Conservation (phyloP, 1,140 invertebrate species). For the Monochamus saltuarius region DNA sequence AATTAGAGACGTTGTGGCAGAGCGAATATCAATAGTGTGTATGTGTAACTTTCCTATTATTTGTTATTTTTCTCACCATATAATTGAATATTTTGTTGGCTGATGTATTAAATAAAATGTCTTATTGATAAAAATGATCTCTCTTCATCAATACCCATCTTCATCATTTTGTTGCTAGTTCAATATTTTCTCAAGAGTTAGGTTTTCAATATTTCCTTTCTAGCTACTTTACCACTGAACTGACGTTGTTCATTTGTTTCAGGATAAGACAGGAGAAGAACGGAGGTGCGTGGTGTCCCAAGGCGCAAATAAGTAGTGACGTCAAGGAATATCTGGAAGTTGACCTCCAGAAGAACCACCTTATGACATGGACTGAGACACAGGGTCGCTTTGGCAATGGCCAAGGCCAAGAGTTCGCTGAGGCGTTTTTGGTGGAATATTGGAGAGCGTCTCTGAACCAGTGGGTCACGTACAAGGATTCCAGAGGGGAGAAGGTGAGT, state of each 20-base stretch:
- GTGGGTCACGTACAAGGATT: slow-evolving; percentile 80
- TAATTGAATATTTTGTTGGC: no score
- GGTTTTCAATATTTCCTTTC: no score
- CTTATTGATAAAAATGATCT: no score
- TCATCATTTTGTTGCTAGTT: no score
- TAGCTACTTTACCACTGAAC: no score
- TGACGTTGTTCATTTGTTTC: slow-evolving; percentile 46
- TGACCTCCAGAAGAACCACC: slow-evolving; percentile 72
- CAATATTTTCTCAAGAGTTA: no score
- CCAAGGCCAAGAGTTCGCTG: slow-evolving; percentile 86
- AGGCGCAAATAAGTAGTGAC: slow-evolving; percentile 69
- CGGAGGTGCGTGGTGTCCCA: slow-evolving; percentile 93
- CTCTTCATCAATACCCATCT: no score
- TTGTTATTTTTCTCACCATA: no score
- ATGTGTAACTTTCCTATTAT: no score
- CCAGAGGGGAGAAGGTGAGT: slow-evolving; percentile 71
- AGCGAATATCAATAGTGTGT: no score
- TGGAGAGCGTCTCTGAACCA: slow-evolving; percentile 67
- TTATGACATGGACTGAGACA: slow-evolving; percentile 85
- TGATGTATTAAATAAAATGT: no score
- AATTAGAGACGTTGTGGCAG: no score
- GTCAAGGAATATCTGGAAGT: slow-evolving; percentile 86
- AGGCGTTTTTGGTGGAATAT: slow-evolving; percentile 84
- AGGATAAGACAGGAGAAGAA: slow-evolving; percentile 84
- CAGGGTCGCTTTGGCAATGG: slow-evolving; percentile 94